These are phyloP conservation scores for Lypha dubia DNA, from an alignment of 2,888 invertebrate genomes.

Conservation along the genomic window DNA sequence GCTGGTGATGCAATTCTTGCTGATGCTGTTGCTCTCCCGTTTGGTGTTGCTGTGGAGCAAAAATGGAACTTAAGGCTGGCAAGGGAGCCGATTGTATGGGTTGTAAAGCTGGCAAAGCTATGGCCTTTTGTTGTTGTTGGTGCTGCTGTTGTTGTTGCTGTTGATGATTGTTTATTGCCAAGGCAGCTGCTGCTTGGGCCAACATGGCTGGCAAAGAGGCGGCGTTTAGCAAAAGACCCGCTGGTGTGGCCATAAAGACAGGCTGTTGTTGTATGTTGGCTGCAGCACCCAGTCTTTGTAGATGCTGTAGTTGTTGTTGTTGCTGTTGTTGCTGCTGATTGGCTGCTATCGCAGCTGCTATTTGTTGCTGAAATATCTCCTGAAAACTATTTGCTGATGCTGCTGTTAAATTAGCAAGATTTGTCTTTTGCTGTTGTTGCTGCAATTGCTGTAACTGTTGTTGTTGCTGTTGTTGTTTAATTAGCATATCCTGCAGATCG, in stretches of 20 bases:
- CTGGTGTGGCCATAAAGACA: slow-evolving; percentile 83
- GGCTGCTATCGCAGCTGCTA: slow-evolving; percentile 74
- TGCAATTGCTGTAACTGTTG: slow-evolving; percentile 74
- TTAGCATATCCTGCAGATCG: slow-evolving; percentile 78
- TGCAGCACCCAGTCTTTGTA: slow-evolving; percentile 77
- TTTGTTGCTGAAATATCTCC: slow-evolving; percentile 79
- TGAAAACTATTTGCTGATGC: slow-evolving; percentile 77
- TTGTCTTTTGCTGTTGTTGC: slow-evolving; percentile 76
- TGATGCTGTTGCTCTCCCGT: slow-evolving; percentile 74
- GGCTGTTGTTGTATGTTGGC: slow-evolving; percentile 79
- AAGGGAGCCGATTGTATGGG: slow-evolving; percentile 78
- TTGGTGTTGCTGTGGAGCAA: slow-evolving; percentile 76
- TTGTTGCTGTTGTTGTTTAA: slow-evolving; percentile 77
- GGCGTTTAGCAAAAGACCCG: slow-evolving; percentile 81
- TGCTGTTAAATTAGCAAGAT: slow-evolving; percentile 66
- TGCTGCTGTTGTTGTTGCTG: slow-evolving; percentile 77
- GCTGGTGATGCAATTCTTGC: slow-evolving; percentile 75
- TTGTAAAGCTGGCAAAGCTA: slow-evolving; percentile 80
- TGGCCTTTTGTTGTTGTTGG: slow-evolving; percentile 75
- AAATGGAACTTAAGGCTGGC: slow-evolving; percentile 81
- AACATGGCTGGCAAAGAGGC: slow-evolving; percentile 82
- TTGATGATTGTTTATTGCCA: slow-evolving; percentile 78
- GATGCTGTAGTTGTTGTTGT: slow-evolving; percentile 77
- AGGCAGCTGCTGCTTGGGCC: slow-evolving; percentile 80
- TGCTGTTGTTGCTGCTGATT: slow-evolving; percentile 78